These are phyloP conservation scores for Loriculus beryllinus DNA, from an alignment of 2,797 vertebrate species.

Conservation along the genomic window DNA sequence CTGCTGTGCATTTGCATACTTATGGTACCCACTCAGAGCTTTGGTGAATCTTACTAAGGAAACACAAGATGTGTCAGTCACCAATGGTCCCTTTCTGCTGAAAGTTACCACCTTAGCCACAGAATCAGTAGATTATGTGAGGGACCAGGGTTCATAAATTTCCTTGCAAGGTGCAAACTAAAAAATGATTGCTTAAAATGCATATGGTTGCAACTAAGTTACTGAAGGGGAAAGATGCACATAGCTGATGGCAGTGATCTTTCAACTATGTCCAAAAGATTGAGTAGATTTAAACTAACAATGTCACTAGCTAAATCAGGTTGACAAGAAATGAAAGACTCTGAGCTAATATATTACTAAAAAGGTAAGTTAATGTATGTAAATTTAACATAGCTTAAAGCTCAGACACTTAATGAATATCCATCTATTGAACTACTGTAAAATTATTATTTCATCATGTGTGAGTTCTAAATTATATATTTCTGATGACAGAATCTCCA, in stretches of 20 bases:
- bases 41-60: background rate
- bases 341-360: background rate
- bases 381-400: background rate
- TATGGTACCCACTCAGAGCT: background rate
- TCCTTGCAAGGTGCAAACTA: background rate
- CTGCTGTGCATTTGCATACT: background rate
- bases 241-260: background rate
- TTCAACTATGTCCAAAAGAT: background rate
- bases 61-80: background rate
- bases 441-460: background rate
- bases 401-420: background rate
- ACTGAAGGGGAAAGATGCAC: background rate
- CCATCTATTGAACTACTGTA: background rate
- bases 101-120: background rate
- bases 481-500: background rate
- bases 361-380: background rate
- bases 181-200: background rate
- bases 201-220: background rate
- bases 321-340: background rate
- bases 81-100: background rate
- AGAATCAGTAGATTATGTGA: background rate
- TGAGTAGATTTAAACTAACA: background rate
- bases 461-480: background rate
- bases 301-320: accelerated
- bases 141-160: background rate